Evolutionary conservation across 2,888 invertebrate genomes (phyloP).

Genomic region (Stegophylla sp.): DNA sequence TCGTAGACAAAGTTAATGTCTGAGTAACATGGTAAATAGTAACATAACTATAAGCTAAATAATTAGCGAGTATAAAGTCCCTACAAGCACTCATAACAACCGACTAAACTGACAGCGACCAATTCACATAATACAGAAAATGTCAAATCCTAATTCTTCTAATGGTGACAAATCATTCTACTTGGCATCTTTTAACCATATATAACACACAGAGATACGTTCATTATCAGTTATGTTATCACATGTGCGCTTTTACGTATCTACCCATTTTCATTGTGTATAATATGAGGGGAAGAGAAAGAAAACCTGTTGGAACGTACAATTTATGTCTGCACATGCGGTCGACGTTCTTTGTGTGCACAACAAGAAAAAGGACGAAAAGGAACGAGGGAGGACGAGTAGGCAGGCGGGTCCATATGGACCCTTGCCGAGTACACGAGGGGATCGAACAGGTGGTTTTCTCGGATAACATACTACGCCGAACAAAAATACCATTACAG

Average conservation of each 20-base stretch:
- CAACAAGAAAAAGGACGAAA: neutral
- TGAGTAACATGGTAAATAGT: neutral
- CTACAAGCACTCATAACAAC: neutral
- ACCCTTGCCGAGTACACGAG: conserved; percentile 46
- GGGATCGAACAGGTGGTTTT: conserved; percentile 49
- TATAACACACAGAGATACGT: neutral
- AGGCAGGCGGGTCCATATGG: neutral
- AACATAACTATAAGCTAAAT: neutral
- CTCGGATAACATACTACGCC: neutral
- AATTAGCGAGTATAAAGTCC: neutral
- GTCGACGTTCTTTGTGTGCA: conserved; percentile 10
- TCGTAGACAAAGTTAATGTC: too few relatives aligned
- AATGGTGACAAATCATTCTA: neutral
- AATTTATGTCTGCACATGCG: conserved; percentile 29
- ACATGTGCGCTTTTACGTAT: neutral
- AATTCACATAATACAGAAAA: conserved; percentile 12
- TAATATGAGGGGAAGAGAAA: neutral
- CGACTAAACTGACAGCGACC: neutral
- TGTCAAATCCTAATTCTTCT: neutral
- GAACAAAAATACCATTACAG: conserved; percentile 8
- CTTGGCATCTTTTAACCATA: neutral
- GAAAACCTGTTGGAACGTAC: conserved; percentile 40
- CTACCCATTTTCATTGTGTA: neutral
- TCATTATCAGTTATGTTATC: conserved; percentile 25
- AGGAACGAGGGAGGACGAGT: neutral